Conservation (phyloP, 2,113 vertebrate genomes). For the Dolichallabes microphthalmus region DNA sequence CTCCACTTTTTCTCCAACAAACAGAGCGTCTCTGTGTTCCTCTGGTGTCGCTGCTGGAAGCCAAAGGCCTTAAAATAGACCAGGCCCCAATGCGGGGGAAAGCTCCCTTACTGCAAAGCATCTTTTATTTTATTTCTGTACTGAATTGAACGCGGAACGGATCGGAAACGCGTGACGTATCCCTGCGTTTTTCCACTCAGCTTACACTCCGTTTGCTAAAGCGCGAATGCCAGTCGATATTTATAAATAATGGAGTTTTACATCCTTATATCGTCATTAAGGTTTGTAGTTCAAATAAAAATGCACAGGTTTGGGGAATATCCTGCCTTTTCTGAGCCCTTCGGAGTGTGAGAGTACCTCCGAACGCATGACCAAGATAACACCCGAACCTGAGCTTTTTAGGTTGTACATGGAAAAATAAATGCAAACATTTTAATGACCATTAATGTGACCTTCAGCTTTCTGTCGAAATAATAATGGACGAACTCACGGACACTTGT, state of each 20-base stretch:
- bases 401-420: background rate
- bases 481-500: background rate
- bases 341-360: background rate
- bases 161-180: background rate
- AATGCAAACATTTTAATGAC: background rate
- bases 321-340: background rate
- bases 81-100: background rate
- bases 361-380: background rate
- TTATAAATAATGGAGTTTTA: background rate
- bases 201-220: background rate
- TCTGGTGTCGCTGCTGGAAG: conserved; percentile 33
- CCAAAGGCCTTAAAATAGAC: conserved; percentile 42
- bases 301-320: background rate
- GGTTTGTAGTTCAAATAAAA: background rate
- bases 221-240: background rate
- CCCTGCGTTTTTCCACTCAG: background rate
- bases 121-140: conserved; percentile 22
- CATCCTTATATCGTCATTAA: no score
- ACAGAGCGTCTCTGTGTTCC: conserved; percentile 38
- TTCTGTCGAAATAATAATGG: background rate
- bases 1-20: background rate
- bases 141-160: conserved; percentile 20
- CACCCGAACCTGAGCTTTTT: background rate
- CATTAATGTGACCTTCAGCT: background rate
- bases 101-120: conserved; percentile 5